These are phyloP conservation scores for Isichthys henryi DNA, from an alignment of 2,113 vertebrate species.

Conservation along the genomic window DNA sequence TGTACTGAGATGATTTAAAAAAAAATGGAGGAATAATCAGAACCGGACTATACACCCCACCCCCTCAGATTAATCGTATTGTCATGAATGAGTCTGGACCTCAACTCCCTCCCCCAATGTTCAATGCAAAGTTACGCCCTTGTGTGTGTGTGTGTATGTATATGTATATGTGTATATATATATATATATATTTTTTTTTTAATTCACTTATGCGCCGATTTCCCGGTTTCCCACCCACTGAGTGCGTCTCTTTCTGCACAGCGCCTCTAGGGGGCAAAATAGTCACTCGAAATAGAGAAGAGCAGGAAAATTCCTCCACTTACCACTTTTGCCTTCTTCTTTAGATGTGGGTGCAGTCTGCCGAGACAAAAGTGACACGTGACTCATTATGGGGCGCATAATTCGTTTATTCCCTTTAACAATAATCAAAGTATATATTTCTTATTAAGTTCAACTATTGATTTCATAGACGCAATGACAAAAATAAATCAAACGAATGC, in stretches of 20 bases:
- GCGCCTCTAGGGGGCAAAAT: slow-evolving; percentile 7
- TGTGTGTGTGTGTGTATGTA: no score
- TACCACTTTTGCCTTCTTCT: slow-evolving; percentile 59
- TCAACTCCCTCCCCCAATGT: no score
- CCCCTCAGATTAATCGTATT: no score
- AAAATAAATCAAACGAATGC: background rate
- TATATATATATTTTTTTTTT: no score
- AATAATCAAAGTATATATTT: background rate
- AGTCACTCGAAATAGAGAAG: background rate
- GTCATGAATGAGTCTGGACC: no score
- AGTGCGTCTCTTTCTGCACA: background rate
- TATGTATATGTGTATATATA: no score
- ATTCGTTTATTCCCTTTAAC: background rate
- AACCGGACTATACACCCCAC: no score
- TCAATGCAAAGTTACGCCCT: no score
- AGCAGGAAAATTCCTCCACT: slow-evolving; percentile 31
- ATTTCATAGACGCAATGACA: background rate
- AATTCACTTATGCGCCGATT: background rate
- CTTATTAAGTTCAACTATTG: background rate
- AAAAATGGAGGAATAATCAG: background rate
- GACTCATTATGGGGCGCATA: background rate
- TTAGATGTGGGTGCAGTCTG: slow-evolving; percentile 68
- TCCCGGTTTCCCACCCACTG: background rate
- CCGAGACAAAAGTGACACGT: slow-evolving; percentile 18
- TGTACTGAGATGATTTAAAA: background rate